Percentiles rank a stretch among this genome's conserved stretches.
These are phyloP conservation scores for Callithrix jacchus DNA, from an alignment of 2,113 vertebrate genomes.

Conservation along the genomic window DNA sequence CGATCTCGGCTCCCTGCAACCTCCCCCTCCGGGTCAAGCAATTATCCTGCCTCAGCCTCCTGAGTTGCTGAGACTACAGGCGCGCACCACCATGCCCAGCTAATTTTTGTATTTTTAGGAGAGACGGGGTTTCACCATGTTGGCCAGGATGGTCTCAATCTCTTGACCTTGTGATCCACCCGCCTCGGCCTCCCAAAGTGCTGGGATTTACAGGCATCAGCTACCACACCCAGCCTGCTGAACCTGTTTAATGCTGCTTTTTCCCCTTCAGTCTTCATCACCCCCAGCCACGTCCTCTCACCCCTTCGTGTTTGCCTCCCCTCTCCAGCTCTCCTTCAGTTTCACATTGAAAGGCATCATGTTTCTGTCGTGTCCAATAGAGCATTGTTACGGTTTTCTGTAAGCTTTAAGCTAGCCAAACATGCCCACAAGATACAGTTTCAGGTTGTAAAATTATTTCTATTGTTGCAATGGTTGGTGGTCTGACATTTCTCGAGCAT, in stretches of 20 bases:
- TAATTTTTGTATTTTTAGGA: too few relatives aligned
- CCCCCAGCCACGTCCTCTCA: constrained; percentile 72
- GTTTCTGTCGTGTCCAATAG: background rate
- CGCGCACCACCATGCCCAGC: too few relatives aligned
- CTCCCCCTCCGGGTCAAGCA: too few relatives aligned
- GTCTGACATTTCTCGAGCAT: accelerated
- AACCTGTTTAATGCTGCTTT: background rate
- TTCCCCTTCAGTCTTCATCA: constrained; percentile 72
- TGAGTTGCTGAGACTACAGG: too few relatives aligned
- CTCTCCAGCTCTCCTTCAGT: constrained; percentile 84
- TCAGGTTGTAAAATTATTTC: background rate
- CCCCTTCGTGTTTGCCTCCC: constrained; percentile 80
- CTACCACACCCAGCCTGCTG: background rate
- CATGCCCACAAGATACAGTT: background rate
- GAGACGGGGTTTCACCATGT: too few relatives aligned
- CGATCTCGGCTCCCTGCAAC: too few relatives aligned
- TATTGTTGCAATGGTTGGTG: background rate
- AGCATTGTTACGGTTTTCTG: background rate
- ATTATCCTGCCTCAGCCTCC: too few relatives aligned
- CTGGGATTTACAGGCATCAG: too few relatives aligned
- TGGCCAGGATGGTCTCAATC: too few relatives aligned
- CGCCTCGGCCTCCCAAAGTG: too few relatives aligned
- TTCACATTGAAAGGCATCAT: background rate
- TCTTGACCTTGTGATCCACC: too few relatives aligned
- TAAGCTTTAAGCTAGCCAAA: background rate